Evolutionary conservation across 2,797 vertebrate species (phyloP).

Genomic region (Cygnus olor): DNA sequence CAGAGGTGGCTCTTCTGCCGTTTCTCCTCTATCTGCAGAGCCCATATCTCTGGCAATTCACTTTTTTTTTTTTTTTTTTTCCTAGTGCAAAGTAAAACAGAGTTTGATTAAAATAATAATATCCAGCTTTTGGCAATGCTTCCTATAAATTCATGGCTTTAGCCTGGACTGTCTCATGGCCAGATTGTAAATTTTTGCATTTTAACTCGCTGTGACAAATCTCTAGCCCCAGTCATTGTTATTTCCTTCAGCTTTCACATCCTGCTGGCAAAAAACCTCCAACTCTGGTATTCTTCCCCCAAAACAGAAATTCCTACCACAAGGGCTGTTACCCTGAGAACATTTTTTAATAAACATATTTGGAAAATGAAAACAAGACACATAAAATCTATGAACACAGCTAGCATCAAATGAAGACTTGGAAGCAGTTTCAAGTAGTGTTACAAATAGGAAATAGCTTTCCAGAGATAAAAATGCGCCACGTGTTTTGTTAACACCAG

Average conservation of each 20-base stretch:
- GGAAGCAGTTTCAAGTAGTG: conserved; percentile 54
- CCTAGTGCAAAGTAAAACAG: conserved; percentile 15
- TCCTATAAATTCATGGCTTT: conserved; percentile 60
- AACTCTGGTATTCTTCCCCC: conserved; percentile 47
- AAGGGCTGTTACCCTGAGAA: conserved; percentile 15
- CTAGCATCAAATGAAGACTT: conserved; percentile 50
- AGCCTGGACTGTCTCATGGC: conserved; percentile 61
- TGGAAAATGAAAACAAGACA: conserved; percentile 59
- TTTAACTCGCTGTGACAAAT: conserved; percentile 63
- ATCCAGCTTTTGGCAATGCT: conserved; percentile 56
- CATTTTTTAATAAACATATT: conserved; percentile 43
- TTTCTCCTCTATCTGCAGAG: conserved; percentile 5
- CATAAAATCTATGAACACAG: not conserved
- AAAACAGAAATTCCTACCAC: conserved; percentile 48
- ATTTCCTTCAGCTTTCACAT: conserved; percentile 61
- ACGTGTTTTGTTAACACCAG: conserved; percentile 59
- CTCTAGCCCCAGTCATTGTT: conserved; percentile 62
- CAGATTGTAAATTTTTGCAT: conserved; percentile 54
- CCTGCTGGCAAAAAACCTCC: conserved; percentile 56
- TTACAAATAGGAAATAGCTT: conserved; percentile 69
- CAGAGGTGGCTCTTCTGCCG: not conserved
- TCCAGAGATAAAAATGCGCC: conserved; percentile 68
- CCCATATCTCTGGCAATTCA: conserved; percentile 25
- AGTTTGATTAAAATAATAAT: conserved; percentile 59
- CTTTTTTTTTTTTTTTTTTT: not conserved